Conservation (phyloP, 1,140 invertebrate species). For the Drosophila ananassae region DNA sequence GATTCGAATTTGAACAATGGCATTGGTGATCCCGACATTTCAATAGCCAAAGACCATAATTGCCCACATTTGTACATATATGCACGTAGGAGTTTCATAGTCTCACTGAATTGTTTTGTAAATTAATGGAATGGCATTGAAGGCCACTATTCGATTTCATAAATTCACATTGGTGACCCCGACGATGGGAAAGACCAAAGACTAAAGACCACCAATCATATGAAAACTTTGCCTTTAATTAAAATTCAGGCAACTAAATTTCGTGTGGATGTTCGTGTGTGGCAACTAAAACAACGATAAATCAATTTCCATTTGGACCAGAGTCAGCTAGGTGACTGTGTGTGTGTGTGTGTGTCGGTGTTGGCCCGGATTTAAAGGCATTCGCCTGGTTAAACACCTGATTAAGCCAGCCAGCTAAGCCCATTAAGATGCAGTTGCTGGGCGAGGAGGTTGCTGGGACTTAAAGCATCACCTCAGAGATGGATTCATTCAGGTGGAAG, state of each 20-base stretch:
- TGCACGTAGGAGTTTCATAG: background rate
- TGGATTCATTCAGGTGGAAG: background rate
- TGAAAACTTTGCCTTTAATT: slow-evolving; percentile 33
- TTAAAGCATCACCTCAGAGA: slow-evolving; percentile 5
- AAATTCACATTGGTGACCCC: slow-evolving; percentile 7
- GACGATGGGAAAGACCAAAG: background rate
- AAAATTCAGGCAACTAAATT: slow-evolving; percentile 24
- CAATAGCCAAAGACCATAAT: background rate
- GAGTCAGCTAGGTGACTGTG: background rate
- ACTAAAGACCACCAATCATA: slow-evolving; percentile 19
- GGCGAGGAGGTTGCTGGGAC: background rate
- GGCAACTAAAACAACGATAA: slow-evolving; percentile 25
- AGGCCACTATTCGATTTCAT: slow-evolving; percentile 1
- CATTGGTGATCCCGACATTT: slow-evolving; percentile 1
- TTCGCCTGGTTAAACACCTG: slow-evolving; percentile 15
- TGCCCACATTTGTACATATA: no score
- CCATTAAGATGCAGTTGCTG: slow-evolving; percentile 5
- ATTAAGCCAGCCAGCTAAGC: slow-evolving; percentile 15
- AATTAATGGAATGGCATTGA: slow-evolving; percentile 17
- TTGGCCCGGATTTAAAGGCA: background rate
- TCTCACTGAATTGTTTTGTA: background rate
- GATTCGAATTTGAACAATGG: no score
- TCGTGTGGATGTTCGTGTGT: slow-evolving; percentile 7
- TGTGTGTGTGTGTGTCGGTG: background rate
- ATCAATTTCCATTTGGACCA: slow-evolving; percentile 17